phyloP scores from a whole-genome alignment of 2,797 vertebrate genomes.

The Eulemur rubriventer region DNA sequence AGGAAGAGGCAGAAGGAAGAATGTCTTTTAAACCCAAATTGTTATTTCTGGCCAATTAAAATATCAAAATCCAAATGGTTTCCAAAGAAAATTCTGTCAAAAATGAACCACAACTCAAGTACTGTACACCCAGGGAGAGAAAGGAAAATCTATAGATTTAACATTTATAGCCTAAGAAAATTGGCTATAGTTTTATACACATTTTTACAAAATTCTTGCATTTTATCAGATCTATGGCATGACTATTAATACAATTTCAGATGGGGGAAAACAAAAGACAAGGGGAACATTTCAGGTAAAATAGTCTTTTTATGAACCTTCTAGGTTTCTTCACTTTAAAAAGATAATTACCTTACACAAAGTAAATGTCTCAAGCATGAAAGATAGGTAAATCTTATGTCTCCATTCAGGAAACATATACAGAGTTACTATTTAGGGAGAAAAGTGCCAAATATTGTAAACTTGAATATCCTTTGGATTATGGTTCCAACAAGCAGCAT shows the following conservation, averaged over 20 bases:
- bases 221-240: neutral
- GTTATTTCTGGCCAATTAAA: conserved; percentile 59
- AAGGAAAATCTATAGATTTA: conserved; percentile 26
- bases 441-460: neutral
- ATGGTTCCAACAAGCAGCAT: neutral
- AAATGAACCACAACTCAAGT: conserved; percentile 33
- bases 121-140: neutral
- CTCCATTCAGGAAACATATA: neutral
- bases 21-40: conserved; percentile 45
- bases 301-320: neutral
- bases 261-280: neutral
- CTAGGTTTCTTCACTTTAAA: neutral
- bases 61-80: conserved; percentile 32
- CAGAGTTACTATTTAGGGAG: neutral
- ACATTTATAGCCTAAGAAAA: neutral
- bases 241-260: neutral
- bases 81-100: conserved; percentile 38
- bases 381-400: neutral
- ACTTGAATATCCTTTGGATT: neutral
- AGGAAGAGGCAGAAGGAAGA: neutral
- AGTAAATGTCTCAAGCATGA: neutral
- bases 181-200: neutral
- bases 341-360: neutral
- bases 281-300: neutral
- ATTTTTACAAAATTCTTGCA: neutral